A percentile compares a stretch with the other conserved stretches of the same genome.
Evolutionary conservation across 2,797 vertebrate species (phyloP).

Genomic region (Centroberyx gerrardi): DNA sequence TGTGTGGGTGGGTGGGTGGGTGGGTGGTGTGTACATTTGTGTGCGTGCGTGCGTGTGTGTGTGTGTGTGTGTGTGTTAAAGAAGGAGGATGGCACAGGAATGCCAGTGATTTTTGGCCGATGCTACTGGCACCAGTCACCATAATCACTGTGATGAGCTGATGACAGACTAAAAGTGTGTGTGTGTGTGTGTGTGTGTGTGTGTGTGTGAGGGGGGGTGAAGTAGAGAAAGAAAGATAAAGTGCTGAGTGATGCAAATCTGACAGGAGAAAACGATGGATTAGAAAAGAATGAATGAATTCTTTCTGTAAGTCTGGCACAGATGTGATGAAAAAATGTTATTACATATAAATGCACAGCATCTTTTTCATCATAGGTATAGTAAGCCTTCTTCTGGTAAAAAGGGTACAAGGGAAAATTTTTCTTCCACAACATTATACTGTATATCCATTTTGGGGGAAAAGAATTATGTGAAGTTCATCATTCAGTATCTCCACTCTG

Average conservation of each 20-base stretch:
- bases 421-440: too few relatives aligned
- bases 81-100: neutral
- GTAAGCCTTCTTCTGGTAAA: neutral
- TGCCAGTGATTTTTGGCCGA: constrained; percentile 6
- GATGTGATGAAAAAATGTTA: neutral
- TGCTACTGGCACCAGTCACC: constrained; percentile 13
- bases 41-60: constrained; percentile 2
- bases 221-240: constrained; percentile 4
- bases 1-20: neutral
- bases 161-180: constrained; percentile 15
- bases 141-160: constrained; percentile 18
- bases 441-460: too few relatives aligned
- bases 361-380: constrained; percentile 5
- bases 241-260: constrained; percentile 42
- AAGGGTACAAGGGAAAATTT: too few relatives aligned
- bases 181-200: constrained; percentile 1
- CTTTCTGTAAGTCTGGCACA: constrained; percentile 10
- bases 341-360: neutral
- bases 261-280: constrained; percentile 24
- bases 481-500: too few relatives aligned
- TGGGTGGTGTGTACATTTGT: neutral
- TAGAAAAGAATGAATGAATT: constrained; percentile 34
- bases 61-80: constrained; percentile 10
- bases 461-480: too few relatives aligned
- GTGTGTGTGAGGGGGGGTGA: neutral